A percentile compares a stretch with the other conserved stretches of the same genome.
phyloP scores from a whole-genome alignment of 2,888 invertebrate genomes.

The Meta bourneti region DNA sequence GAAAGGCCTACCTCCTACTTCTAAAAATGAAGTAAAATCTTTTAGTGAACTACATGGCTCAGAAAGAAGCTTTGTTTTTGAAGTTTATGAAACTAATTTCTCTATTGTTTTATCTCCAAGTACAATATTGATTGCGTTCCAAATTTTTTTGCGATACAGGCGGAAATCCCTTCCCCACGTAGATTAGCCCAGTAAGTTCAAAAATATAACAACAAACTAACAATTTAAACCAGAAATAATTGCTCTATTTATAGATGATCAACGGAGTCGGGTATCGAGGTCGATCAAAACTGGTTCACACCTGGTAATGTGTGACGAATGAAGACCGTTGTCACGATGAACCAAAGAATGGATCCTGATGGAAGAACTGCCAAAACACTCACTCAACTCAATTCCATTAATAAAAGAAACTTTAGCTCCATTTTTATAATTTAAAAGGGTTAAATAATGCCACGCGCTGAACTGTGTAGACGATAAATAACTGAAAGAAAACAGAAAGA shows the following conservation, averaged over 20 bases:
- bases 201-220: constrained; percentile 10
- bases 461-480: no score
- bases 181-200: constrained; percentile 9
- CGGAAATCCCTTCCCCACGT: constrained; percentile 5
- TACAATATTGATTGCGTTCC: neutral
- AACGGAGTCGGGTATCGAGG: constrained; percentile 34
- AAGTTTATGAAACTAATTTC: neutral
- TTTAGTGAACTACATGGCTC: neutral
- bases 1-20: no score
- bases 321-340: constrained; percentile 27
- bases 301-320: constrained; percentile 24
- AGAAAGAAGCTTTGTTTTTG: neutral
- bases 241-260: constrained; percentile 47
- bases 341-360: neutral
- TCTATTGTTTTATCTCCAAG: neutral
- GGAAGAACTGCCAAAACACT: neutral
- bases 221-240: constrained; percentile 52
- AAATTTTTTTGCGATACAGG: neutral
- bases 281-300: constrained; percentile 50
- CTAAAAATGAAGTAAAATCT: neutral
- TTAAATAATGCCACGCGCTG: no score
- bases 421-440: no score
- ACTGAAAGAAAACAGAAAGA: no score
- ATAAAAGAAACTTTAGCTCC: no score
- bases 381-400: neutral